Conservation (phyloP, 2,888 invertebrate species). For the Drosophila helvetica region DNA sequence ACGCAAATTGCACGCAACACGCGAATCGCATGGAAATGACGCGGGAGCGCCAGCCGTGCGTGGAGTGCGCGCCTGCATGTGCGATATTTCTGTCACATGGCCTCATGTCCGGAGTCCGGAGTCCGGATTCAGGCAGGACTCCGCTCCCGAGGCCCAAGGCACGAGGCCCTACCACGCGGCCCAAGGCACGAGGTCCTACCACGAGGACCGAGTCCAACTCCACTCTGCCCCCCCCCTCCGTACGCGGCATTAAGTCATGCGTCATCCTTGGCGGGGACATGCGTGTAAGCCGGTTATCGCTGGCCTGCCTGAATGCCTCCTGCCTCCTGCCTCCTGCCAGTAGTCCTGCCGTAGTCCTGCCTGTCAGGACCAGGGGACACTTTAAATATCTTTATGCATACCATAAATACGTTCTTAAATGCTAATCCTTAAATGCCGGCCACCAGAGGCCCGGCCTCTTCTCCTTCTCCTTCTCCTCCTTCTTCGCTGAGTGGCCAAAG, state of each 20-base stretch:
- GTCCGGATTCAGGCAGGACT: slow-evolving; percentile 1
- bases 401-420: slow-evolving; percentile 65
- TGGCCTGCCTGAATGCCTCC: slow-evolving; percentile 30
- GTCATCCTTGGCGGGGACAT: slow-evolving; percentile 70
- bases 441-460: neutral
- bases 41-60: slow-evolving; percentile 69
- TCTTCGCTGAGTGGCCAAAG: slow-evolving; percentile 4
- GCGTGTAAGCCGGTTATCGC: slow-evolving; percentile 62
- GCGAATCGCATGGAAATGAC: slow-evolving; percentile 71
- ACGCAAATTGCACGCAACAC: slow-evolving; percentile 79
- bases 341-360: neutral
- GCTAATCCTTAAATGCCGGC: slow-evolving; percentile 62
- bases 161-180: too few species aligned
- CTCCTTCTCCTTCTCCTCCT: neutral
- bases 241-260: slow-evolving; percentile 56
- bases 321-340: neutral
- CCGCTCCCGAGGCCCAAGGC: neutral
- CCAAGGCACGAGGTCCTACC: too few species aligned
- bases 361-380: slow-evolving; percentile 34
- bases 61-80: slow-evolving; percentile 46
- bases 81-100: slow-evolving; percentile 65
- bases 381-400: slow-evolving; percentile 67
- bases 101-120: slow-evolving; percentile 34
- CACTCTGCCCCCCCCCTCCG: neutral
- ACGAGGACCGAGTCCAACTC: slow-evolving; percentile 4